A percentile compares a stretch with the other conserved stretches of the same genome.
phyloP scores from a whole-genome alignment of 2,797 vertebrate species.

The Fratercula arctica region DNA sequence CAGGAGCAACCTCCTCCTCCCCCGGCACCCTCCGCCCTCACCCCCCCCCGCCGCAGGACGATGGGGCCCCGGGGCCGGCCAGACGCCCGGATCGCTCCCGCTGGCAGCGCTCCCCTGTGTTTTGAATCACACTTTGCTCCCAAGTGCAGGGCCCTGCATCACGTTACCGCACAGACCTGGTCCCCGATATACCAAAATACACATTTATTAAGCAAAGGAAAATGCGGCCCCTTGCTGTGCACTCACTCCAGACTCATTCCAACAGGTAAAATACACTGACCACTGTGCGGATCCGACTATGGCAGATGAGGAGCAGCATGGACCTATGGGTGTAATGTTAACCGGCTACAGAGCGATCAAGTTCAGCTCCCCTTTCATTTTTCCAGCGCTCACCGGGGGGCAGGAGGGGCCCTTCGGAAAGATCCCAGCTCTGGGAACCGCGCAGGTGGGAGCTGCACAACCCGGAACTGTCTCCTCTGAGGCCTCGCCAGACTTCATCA shows the following conservation, averaged over 20 bases:
- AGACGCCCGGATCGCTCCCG: background rate
- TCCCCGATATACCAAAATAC: background rate
- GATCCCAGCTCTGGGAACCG: background rate
- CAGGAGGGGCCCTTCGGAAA: background rate
- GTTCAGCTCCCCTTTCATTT: background rate
- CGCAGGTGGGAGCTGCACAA: rapidly evolving
- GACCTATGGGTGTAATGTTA: rapidly evolving
- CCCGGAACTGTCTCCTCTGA: background rate
- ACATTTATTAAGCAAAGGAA: background rate
- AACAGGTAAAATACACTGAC: background rate
- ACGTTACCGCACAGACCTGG: background rate
- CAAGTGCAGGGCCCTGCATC: background rate
- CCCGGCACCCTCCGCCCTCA: too few species aligned
- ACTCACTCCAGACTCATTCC: background rate
- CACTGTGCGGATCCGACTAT: background rate
- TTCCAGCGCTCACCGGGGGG: background rate
- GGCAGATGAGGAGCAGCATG: background rate
- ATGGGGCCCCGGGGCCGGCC: too few species aligned
- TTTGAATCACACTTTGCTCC: background rate
- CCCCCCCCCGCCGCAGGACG: background rate
- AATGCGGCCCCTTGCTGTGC: rapidly evolving
- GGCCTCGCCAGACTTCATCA: too few species aligned
- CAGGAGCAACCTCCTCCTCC: background rate
- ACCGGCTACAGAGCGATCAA: too few species aligned
- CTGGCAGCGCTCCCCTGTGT: too few species aligned